phyloP scores from a whole-genome alignment of 2,113 vertebrate species.

The Seriola rivoliana region DNA sequence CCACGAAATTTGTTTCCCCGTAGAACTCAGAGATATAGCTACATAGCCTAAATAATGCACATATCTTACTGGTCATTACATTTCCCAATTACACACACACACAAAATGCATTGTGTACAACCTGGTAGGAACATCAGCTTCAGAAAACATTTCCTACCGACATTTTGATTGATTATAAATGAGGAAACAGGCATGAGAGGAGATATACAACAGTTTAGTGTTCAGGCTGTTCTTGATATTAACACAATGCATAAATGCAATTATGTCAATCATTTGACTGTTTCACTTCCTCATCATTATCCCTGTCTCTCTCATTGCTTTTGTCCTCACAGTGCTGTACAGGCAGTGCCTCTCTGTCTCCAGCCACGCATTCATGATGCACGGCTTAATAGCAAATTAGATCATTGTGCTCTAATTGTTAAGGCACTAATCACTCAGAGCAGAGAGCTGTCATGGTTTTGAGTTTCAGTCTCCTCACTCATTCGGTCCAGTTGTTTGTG shows the following conservation, averaged over 20 bases:
- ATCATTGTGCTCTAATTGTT: slow-evolving; percentile 62
- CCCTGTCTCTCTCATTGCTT: not conserved
- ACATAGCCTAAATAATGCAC: not conserved
- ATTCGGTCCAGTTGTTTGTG: not conserved
- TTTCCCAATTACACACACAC: not conserved
- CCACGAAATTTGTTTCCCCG: not conserved
- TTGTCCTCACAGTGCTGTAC: slow-evolving; percentile 30
- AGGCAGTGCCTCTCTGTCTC: slow-evolving; percentile 34
- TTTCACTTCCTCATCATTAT: not conserved
- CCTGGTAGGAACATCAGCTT: not conserved
- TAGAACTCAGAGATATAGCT: not conserved
- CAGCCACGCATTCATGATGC: slow-evolving; percentile 56
- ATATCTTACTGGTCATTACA: not conserved
- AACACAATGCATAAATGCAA: slow-evolving; percentile 3
- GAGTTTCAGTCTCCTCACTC: not conserved
- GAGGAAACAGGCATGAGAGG: not conserved
- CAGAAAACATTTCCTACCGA: not conserved
- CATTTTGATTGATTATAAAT: not conserved
- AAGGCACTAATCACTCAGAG: slow-evolving; percentile 26
- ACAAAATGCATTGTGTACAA: not conserved
- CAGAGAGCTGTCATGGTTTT: slow-evolving; percentile 2
- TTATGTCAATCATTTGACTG: slow-evolving; percentile 15
- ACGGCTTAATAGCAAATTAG: slow-evolving; percentile 62
- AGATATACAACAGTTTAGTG: not conserved
- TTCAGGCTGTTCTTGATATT: slow-evolving; percentile 7